Evolutionary conservation across 2,113 vertebrate genomes (phyloP).

Genomic region (Rhegmatorhina hoffmannsi): DNA sequence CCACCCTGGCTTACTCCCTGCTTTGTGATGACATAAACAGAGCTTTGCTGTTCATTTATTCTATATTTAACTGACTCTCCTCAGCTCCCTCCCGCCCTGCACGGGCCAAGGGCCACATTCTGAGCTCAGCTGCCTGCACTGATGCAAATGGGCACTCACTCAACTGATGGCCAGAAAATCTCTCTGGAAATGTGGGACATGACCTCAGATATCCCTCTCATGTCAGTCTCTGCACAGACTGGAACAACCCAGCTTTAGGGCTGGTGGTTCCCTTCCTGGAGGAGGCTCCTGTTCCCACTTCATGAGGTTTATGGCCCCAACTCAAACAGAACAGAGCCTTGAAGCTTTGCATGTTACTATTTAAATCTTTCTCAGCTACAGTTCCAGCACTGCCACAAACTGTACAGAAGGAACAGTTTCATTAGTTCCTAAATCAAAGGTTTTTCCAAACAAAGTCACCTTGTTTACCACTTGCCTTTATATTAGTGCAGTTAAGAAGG

Average conservation of each 20-base stretch:
- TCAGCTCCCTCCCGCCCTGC: not conserved
- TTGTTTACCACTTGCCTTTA: not conserved
- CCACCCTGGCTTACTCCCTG: constrained; percentile 6
- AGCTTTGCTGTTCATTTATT: constrained; percentile 19
- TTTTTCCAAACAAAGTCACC: not conserved
- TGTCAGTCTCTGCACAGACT: not conserved
- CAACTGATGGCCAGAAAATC: not conserved
- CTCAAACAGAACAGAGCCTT: not conserved
- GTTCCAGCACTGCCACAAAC: not conserved
- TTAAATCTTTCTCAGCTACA: not conserved
- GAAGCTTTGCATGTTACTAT: not conserved
- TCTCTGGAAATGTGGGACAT: not conserved
- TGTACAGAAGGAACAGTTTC: not conserved
- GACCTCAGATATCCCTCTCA: not conserved
- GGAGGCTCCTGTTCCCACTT: not conserved
- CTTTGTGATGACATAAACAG: constrained; percentile 62
- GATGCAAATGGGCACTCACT: not conserved
- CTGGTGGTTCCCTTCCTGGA: not conserved
- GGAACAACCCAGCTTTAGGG: not conserved
- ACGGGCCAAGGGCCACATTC: constrained; percentile 37
- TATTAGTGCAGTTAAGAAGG: not conserved
- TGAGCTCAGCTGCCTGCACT: constrained; percentile 30
- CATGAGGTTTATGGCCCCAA: not conserved
- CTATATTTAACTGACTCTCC: constrained; percentile 60
- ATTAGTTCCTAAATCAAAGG: not conserved